These are phyloP conservation scores for Ahaetulla prasina DNA, from an alignment of 2,113 vertebrate species.

Conservation along the genomic window DNA sequence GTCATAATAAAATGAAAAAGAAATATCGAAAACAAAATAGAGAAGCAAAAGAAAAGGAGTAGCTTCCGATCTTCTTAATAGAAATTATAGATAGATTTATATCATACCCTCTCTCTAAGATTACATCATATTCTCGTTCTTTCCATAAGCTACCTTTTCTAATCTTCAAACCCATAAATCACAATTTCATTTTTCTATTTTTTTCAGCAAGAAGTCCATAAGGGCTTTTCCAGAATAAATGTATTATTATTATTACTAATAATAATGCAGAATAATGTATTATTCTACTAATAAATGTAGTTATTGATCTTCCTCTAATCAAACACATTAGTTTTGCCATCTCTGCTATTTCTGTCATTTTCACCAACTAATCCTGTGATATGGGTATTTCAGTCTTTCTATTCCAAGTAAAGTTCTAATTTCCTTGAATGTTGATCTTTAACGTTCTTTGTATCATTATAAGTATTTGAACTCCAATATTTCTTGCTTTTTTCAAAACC, in stretches of 20 bases:
- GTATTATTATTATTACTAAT: no score
- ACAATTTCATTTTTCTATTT: background rate
- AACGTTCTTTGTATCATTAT: background rate
- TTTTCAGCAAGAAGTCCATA: background rate
- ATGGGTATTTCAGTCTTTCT: background rate
- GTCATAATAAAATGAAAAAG: background rate
- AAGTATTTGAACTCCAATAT: background rate
- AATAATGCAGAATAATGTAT: no score
- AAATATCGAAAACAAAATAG: background rate
- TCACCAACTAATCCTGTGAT: background rate
- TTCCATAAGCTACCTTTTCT: background rate
- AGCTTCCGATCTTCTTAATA: background rate
- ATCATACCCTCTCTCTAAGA: background rate
- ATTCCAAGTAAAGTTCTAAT: background rate
- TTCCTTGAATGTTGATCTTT: background rate
- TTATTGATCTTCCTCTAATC: background rate
- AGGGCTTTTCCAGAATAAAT: background rate
- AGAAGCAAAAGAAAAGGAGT: background rate
- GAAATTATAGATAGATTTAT: background rate
- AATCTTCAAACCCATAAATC: background rate
- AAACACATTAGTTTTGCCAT: background rate
- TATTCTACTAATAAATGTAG: background rate
- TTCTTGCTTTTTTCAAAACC: background rate
- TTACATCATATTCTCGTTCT: background rate
- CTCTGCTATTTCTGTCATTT: background rate